phyloP scores from a whole-genome alignment of 1,140 invertebrate species.

The Leptinotarsa lineolata region DNA sequence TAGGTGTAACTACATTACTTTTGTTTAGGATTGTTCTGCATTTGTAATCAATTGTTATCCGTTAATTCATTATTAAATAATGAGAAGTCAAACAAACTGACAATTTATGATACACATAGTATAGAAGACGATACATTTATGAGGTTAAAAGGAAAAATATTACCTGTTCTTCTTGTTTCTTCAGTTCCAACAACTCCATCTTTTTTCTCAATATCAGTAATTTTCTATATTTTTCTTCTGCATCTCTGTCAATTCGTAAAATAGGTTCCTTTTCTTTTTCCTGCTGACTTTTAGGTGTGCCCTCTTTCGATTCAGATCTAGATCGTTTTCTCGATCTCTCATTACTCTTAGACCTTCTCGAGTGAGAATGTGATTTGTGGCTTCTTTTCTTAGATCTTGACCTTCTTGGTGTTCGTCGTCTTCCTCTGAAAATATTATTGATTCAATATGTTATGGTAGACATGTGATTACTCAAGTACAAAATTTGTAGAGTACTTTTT shows the following conservation, averaged over 20 bases:
- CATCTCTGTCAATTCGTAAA: conserved; percentile 52
- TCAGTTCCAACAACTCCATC: conserved; percentile 59
- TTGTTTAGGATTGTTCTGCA: too few species aligned
- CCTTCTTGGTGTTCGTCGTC: conserved; percentile 28
- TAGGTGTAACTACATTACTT: too few species aligned
- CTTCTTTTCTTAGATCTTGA: conserved; percentile 31
- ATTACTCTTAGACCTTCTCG: conserved; percentile 30
- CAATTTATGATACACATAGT: too few species aligned
- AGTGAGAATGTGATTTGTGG: conserved; percentile 12
- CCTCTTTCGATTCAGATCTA: conserved; percentile 37
- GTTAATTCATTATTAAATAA: too few species aligned
- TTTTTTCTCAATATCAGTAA: conserved; percentile 61
- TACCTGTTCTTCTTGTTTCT: conserved; percentile 53
- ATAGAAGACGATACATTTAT: too few species aligned
- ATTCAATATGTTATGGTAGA: neutral
- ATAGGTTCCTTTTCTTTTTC: conserved; percentile 32
- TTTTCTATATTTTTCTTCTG: conserved; percentile 56
- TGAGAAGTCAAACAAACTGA: too few species aligned
- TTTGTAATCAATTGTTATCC: too few species aligned
- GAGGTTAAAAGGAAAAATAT: neutral
- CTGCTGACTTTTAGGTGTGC: conserved; percentile 16
- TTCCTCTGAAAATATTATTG: conserved; percentile 1
- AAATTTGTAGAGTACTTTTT: too few species aligned
- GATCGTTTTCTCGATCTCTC: conserved; percentile 37
- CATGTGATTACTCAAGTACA: too few species aligned